Evolutionary conservation across 2,797 vertebrate species (phyloP).

Genomic region (Apogon hyalosoma): DNA sequence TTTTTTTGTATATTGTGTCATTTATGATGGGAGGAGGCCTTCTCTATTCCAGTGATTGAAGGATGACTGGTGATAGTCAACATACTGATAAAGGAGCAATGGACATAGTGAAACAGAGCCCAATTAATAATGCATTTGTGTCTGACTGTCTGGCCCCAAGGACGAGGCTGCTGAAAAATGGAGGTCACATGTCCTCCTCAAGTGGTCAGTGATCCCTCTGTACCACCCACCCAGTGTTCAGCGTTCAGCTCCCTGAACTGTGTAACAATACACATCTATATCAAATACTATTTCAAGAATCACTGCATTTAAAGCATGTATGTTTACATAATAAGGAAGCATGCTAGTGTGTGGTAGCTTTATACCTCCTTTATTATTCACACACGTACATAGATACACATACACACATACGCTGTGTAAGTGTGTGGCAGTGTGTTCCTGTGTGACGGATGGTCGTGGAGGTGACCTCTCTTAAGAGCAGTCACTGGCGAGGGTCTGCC

Average conservation of each 20-base stretch:
- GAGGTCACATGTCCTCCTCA: conserved; percentile 76
- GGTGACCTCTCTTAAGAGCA: conserved; percentile 92
- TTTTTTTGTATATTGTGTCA: conserved; percentile 42
- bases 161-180: conserved; percentile 75
- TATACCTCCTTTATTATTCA: conserved; percentile 25
- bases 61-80: conserved; percentile 67
- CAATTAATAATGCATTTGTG: conserved; percentile 86
- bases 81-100: conserved; percentile 79
- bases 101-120: conserved; percentile 78
- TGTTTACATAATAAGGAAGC: conserved; percentile 13
- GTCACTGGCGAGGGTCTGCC: conserved; percentile 84
- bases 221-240: conserved; percentile 68
- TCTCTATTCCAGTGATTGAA: conserved; percentile 73
- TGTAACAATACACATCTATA: conserved; percentile 31
- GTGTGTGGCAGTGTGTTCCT: conserved; percentile 45
- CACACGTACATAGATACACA: background rate
- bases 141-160: conserved; percentile 82
- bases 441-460: conserved; percentile 87
- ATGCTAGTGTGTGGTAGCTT: background rate
- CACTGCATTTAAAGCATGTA: conserved; percentile 36
- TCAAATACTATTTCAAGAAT: background rate
- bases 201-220: conserved; percentile 73
- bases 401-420: conserved; percentile 39
- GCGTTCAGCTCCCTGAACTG: conserved; percentile 35
- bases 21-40: conserved; percentile 41